Evolutionary conservation across 2,797 vertebrate species (phyloP).

Genomic region (Galago senegalensis): DNA sequence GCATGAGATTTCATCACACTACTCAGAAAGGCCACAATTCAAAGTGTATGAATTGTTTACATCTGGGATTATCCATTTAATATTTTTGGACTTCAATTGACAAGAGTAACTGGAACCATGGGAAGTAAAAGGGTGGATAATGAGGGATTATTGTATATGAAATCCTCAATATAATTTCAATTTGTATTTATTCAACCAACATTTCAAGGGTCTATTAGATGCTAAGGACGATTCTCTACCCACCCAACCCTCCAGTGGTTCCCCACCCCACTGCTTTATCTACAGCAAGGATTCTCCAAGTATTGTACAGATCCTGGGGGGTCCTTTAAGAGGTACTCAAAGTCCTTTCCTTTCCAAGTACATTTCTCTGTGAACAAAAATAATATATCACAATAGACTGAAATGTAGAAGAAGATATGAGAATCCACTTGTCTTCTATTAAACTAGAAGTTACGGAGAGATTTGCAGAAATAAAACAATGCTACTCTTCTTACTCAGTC

Average conservation of each 20-base stretch:
- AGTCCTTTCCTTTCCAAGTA: background rate
- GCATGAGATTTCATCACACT: background rate
- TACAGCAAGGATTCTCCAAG: background rate
- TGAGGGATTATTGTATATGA: background rate
- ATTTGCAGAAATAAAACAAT: background rate
- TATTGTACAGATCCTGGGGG: too few species aligned
- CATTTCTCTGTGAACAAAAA: background rate
- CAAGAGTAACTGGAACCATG: background rate
- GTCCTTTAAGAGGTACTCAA: background rate
- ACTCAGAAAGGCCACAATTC: background rate
- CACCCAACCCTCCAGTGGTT: background rate
- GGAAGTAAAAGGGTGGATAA: background rate
- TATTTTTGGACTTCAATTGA: background rate
- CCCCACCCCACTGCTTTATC: background rate
- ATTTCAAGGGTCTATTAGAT: background rate
- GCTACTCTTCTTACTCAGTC: background rate
- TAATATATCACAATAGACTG: background rate
- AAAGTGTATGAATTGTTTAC: background rate
- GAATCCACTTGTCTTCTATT: background rate
- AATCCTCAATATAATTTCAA: background rate
- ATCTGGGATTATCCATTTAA: background rate
- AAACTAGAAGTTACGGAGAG: background rate
- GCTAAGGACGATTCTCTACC: background rate
- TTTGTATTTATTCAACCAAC: background rate
- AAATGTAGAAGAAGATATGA: background rate